Evolutionary conservation across 2,888 invertebrate genomes (phyloP).

Genomic region (Watsonalla cultraria): DNA sequence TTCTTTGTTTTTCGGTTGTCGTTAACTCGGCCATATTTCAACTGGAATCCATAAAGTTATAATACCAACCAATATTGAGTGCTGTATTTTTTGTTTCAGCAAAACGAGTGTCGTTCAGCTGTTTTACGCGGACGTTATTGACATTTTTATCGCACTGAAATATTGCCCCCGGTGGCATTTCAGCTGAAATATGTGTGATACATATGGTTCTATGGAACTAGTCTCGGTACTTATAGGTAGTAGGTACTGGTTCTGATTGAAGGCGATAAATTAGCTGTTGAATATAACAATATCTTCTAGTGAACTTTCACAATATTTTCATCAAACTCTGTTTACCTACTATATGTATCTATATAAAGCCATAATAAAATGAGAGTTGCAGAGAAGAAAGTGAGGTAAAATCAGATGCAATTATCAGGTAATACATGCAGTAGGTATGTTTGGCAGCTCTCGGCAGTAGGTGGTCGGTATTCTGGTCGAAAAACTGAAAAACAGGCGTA

Average conservation of each 20-base stretch:
- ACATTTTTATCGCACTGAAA: not conserved
- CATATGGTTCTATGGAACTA: not conserved
- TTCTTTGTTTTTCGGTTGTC: not conserved
- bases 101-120: not conserved
- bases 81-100: not conserved
- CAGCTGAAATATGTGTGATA: not conserved
- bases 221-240: not conserved
- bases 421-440: conserved; percentile 12
- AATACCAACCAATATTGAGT: not conserved
- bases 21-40: not conserved
- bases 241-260: not conserved
- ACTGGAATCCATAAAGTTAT: not conserved
- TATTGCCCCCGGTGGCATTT: not conserved
- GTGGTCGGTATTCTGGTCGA: conserved; percentile 58
- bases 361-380: too few relatives aligned
- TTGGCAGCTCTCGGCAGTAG: conserved; percentile 49
- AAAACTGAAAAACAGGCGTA: conserved; percentile 41
- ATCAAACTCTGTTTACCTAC: too few relatives aligned
- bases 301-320: too few relatives aligned
- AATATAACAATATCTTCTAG: too few relatives aligned
- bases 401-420: conserved; percentile 21
- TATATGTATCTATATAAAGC: too few relatives aligned
- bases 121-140: not conserved
- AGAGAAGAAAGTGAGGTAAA: conserved; percentile 1
- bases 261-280: too few relatives aligned